phyloP scores from a whole-genome alignment of 2,113 vertebrate species.

The Charadrius vociferus region DNA sequence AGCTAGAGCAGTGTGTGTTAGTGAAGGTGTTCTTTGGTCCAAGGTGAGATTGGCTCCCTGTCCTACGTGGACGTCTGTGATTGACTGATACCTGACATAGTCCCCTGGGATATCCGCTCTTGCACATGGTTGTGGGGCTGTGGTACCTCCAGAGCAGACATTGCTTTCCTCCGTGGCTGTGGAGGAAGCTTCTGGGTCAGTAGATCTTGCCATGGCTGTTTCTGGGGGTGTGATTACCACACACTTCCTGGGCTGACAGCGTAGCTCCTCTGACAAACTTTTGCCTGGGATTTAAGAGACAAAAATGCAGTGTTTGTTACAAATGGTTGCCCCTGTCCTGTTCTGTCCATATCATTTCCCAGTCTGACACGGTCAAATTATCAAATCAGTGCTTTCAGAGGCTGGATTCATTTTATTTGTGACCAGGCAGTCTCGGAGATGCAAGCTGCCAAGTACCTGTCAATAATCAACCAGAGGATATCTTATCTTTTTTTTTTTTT shows the following conservation, averaged over 20 bases:
- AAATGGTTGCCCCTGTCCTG: neutral
- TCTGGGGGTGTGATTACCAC: neutral
- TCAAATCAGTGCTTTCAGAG: neutral
- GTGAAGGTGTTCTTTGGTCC: neutral
- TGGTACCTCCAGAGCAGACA: neutral
- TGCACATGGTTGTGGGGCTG: neutral
- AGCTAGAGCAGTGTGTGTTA: neutral
- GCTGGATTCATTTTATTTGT: slow-evolving; percentile 47
- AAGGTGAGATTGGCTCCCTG: neutral
- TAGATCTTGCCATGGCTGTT: neutral
- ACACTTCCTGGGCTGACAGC: neutral
- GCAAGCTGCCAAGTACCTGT: slow-evolving; percentile 59
- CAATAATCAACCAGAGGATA: slow-evolving; percentile 69
- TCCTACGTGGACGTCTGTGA: neutral
- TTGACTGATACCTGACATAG: neutral
- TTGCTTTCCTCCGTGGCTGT: neutral
- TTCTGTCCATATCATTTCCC: neutral
- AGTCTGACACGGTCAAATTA: slow-evolving; percentile 3
- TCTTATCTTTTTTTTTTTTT: slow-evolving; percentile 35
- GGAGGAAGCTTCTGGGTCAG: neutral
- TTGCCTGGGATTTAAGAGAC: neutral
- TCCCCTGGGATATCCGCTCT: neutral
- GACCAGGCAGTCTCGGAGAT: neutral
- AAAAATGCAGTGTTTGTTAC: neutral
- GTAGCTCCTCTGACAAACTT: neutral